A percentile compares a stretch with the other conserved stretches of the same genome.
Evolutionary conservation across 2,797 vertebrate species (phyloP).

Genomic region (Anolis apletophallus): DNA sequence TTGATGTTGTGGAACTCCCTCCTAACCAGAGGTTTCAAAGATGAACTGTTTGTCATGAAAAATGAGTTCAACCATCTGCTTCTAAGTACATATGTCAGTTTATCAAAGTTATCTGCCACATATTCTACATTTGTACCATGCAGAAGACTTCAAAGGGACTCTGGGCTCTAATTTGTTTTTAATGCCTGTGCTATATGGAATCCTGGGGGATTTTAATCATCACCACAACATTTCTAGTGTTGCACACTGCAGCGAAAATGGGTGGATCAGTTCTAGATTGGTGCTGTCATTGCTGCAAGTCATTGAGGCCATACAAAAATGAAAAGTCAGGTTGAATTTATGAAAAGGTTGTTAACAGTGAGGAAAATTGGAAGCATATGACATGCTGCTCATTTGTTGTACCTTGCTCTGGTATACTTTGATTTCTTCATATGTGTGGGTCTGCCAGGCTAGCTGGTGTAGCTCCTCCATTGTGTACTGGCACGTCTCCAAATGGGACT

Average conservation of each 20-base stretch:
- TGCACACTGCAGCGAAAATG: too few relatives aligned
- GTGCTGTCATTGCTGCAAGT: not conserved
- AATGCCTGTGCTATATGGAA: not conserved
- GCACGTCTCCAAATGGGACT: conserved; percentile 98
- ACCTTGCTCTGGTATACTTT: conserved; percentile 99
- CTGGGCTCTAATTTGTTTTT: not conserved
- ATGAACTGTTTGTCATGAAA: not conserved
- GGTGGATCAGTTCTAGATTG: too few relatives aligned
- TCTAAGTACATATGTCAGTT: not conserved
- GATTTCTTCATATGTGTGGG: conserved; percentile 97
- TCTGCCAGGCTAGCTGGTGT: conserved; percentile 98
- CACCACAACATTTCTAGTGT: too few relatives aligned
- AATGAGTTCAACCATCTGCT: not conserved
- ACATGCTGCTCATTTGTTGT: conserved; percentile 34
- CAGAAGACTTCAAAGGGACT: not conserved
- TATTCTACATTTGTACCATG: not conserved
- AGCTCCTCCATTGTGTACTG: conserved; percentile 98
- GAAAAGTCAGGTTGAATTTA: not conserved
- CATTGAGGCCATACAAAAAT: not conserved
- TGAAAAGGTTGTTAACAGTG: not conserved
- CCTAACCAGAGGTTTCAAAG: not conserved
- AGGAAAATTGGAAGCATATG: not conserved
- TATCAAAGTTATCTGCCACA: not conserved
- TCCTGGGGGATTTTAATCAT: not conserved
- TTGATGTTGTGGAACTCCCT: not conserved